Base-by-base conservation (phyloP, 2,797 vertebrate genomes). In the Anniella stebbinsi region DNA sequence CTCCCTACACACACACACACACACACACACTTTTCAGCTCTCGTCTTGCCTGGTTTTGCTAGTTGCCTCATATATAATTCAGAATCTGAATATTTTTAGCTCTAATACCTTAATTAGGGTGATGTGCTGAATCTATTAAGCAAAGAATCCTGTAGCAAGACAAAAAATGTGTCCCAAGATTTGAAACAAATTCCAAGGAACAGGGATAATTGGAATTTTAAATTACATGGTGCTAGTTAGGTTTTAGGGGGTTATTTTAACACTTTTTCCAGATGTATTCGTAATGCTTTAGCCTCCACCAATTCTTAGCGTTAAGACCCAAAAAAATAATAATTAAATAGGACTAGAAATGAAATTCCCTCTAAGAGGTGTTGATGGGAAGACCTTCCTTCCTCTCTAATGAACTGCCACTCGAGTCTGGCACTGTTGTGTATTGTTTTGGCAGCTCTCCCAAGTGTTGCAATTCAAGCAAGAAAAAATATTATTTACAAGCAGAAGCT, bases 51-150 rank as follows among this genome's bases (percentile, higher is more conserved):
- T 48, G 25, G 36, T 28, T 66, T 67, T 83, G 60, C 60, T 23
- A 83, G 38, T 17, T 69, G 18, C 28, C 63, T 69, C 63, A 48
- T 6, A 18, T 38, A 84, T 33, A 8, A 48, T 69, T 67, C 63
- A 45, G 82, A 84, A 84, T 30, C 63, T 67, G 82, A 69, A 2
- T 84, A 84, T 84, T 84, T 83, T 69, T 28, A 11, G 82, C 82
- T 84, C 28, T 48, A 69, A 69, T 84, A 30, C 63, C 41, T 84
- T 84, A 45, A 17, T 84, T 48, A 84, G 63, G 38, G 17, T 45
- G 82, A 81, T 60, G 28, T 69, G 28, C 63, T 84, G 38, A 69
- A 84, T 84, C 13, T 69, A 84, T 69, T 69, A 84, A 48, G 38
- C 41, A 51, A 67, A 83, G 6, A 84, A 69, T 4, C 45, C 66